These are phyloP conservation scores for Enteromius afrohamiltoni DNA, from an alignment of 2,797 vertebrate species.

Conservation along the genomic window DNA sequence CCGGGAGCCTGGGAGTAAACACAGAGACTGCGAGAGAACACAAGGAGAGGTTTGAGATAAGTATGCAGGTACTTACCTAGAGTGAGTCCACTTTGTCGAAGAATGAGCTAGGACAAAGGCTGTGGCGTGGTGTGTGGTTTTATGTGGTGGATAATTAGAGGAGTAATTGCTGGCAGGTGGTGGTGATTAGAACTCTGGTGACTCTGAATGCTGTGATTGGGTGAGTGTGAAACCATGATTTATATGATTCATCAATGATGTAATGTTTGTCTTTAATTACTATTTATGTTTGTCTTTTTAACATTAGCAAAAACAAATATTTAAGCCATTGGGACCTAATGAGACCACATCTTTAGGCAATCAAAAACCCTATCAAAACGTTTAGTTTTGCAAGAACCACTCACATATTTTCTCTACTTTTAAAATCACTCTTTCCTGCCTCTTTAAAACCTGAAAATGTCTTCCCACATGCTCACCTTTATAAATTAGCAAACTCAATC, in stretches of 20 bases:
- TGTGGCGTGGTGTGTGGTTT: too few species aligned
- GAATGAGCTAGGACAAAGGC: too few species aligned
- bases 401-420: background rate
- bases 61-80: too few species aligned
- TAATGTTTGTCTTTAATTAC: background rate
- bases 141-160: too few species aligned
- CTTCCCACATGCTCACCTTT: background rate
- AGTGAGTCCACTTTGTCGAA: too few species aligned
- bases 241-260: background rate
- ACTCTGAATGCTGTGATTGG: too few species aligned
- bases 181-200: too few species aligned
- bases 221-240: too few species aligned
- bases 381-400: background rate
- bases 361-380: background rate
- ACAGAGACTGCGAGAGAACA: too few species aligned
- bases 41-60: too few species aligned
- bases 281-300: background rate
- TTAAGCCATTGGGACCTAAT: background rate
- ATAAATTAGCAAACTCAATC: constrained; percentile 15
- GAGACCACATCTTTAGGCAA: background rate
- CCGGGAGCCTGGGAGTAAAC: too few species aligned
- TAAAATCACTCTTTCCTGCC: background rate
- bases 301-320: background rate
- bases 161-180: too few species aligned
- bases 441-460: background rate